phyloP scores from a whole-genome alignment of 2,888 invertebrate species.

The Cheilosia impressa region DNA sequence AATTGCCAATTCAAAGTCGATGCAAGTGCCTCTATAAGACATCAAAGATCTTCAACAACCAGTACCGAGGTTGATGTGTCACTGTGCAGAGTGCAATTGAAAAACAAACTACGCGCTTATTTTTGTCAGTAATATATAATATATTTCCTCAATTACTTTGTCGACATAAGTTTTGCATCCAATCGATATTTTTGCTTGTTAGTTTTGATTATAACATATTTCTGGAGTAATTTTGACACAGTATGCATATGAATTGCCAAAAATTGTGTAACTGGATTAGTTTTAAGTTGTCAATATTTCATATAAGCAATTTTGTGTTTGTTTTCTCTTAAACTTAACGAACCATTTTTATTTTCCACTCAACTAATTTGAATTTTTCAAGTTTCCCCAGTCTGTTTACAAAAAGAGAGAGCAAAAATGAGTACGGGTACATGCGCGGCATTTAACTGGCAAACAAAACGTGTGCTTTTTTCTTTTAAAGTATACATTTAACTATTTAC shows the following conservation, averaged over 20 bases:
- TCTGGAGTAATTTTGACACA: constrained; percentile 42
- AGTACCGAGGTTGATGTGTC: too few relatives aligned
- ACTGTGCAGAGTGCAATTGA: neutral
- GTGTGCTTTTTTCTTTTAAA: constrained; percentile 29
- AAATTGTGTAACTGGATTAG: neutral
- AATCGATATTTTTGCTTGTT: constrained; percentile 20
- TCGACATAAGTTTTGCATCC: constrained; percentile 44
- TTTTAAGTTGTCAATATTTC: too few relatives aligned
- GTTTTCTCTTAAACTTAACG: constrained; percentile 9
- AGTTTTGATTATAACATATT: constrained; percentile 34
- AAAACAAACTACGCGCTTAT: constrained; percentile 1
- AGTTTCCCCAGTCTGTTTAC: neutral
- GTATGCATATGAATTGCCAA: constrained; percentile 11
- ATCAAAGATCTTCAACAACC: too few relatives aligned
- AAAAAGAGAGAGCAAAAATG: constrained; percentile 12
- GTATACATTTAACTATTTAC: constrained; percentile 59
- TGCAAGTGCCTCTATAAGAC: too few relatives aligned
- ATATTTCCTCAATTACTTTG: constrained; percentile 40
- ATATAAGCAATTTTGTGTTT: neutral
- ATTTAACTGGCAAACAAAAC: constrained; percentile 30
- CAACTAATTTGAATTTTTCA: constrained; percentile 7
- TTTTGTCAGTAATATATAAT: constrained; percentile 36
- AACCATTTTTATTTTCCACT: neutral
- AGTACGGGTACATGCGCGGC: constrained; percentile 9
- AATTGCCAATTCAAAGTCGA: too few relatives aligned